Percentiles rank a stretch among this genome's conserved stretches.
Evolutionary conservation across 2,888 invertebrate genomes (phyloP).

Genomic region (Augochlorella aurata): DNA sequence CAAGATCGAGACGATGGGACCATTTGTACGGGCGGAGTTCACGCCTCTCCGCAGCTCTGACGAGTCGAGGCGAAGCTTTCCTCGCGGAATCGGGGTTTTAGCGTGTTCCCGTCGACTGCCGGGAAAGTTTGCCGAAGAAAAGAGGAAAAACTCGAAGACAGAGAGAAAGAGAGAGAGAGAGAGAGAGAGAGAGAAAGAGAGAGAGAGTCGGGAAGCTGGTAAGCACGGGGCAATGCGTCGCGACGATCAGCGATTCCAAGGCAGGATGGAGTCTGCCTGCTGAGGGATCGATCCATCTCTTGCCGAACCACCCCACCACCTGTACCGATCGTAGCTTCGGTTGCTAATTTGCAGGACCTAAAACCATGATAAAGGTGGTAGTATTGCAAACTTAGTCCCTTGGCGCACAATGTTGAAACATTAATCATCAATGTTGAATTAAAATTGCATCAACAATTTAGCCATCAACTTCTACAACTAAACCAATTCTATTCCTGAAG

Average conservation of each 20-base stretch:
- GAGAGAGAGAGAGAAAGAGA: too few species aligned
- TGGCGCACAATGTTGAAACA: too few species aligned
- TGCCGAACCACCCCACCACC: background rate
- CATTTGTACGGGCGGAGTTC: conserved; percentile 53
- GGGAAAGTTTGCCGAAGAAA: conserved; percentile 12
- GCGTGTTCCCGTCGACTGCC: background rate
- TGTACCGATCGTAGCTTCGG: too few species aligned
- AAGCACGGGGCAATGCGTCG: background rate
- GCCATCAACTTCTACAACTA: too few species aligned
- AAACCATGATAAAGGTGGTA: too few species aligned
- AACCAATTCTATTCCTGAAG: too few species aligned
- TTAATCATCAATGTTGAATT: too few species aligned
- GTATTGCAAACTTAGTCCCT: too few species aligned
- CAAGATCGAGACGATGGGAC: conserved; percentile 40
- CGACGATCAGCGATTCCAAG: background rate
- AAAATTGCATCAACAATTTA: too few species aligned
- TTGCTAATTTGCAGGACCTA: too few species aligned
- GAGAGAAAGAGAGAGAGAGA: background rate
- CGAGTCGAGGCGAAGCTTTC: conserved; percentile 11
- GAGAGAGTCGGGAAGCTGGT: background rate
- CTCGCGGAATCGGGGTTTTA: conserved; percentile 22
- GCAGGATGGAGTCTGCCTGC: background rate
- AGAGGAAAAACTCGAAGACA: background rate
- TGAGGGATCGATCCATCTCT: background rate
- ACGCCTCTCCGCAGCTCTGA: conserved; percentile 28